These are phyloP conservation scores for Plemyria rubiginata DNA, from an alignment of 2,888 invertebrate species.

Conservation along the genomic window DNA sequence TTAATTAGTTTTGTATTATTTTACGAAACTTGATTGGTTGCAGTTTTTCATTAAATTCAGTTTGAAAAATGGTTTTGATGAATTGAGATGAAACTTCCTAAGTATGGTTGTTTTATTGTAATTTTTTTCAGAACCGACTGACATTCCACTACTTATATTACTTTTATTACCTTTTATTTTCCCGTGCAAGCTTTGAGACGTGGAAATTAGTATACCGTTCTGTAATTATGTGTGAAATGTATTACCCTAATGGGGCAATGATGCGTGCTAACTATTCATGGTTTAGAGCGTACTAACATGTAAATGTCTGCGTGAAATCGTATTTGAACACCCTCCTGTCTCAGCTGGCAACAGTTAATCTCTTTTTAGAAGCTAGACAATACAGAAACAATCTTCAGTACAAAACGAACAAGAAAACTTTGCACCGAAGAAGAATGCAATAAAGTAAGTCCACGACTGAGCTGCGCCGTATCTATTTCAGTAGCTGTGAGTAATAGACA, in stretches of 20 bases:
- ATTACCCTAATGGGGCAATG: slow-evolving; percentile 16
- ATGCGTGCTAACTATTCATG: slow-evolving; percentile 9
- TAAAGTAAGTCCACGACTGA: slow-evolving; percentile 33
- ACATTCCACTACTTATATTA: no score
- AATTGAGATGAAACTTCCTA: no score
- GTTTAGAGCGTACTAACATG: neutral
- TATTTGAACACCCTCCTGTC: neutral
- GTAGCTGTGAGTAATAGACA: slow-evolving; percentile 24
- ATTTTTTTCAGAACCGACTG: neutral
- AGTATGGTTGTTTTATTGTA: no score
- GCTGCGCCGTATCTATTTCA: slow-evolving; percentile 38
- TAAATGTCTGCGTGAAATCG: no score
- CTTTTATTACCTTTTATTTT: neutral
- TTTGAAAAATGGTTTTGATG: no score
- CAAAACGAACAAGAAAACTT: slow-evolving; percentile 32
- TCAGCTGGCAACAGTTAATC: neutral
- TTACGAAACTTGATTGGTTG: no score
- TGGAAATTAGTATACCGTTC: slow-evolving; percentile 3
- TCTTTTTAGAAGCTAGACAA: neutral
- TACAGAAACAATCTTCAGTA: slow-evolving; percentile 15
- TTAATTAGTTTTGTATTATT: no score
- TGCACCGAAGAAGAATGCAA: slow-evolving; percentile 37
- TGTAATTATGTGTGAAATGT: slow-evolving; percentile 12
- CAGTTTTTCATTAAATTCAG: no score
- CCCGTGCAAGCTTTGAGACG: neutral